Conservation (phyloP, 2,113 vertebrate species). For the Hyaena hyaena region DNA sequence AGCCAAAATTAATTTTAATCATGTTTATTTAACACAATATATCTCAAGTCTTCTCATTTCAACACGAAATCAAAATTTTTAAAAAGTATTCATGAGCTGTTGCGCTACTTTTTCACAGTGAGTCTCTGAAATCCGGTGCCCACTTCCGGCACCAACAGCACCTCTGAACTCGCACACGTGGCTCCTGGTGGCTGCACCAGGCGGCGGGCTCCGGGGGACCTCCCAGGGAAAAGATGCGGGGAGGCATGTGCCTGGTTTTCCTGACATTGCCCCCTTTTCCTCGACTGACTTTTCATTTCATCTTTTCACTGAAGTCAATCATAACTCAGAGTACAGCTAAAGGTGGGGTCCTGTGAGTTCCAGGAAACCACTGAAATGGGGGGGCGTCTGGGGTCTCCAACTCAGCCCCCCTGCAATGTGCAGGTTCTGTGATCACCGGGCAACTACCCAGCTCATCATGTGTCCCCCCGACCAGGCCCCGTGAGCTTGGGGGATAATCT, state of each 20-base stretch:
- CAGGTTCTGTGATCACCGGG: rapidly evolving
- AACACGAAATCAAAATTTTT: not conserved
- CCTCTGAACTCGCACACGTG: rapidly evolving
- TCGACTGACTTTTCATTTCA: not conserved
- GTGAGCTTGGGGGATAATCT: not conserved
- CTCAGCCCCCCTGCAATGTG: not conserved
- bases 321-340: rapidly evolving
- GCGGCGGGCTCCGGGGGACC: rapidly evolving
- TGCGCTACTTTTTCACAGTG: not conserved
- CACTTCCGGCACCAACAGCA: rapidly evolving
- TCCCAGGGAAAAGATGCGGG: not conserved
- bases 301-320: rapidly evolving
- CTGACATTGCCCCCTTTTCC: not conserved
- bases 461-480: not conserved
- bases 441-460: not conserved
- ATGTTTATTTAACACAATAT: not conserved
- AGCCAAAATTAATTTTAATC: not conserved
- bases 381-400: not conserved
- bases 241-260: rapidly evolving
- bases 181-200: rapidly evolving
- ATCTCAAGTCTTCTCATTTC: not conserved
- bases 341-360: not conserved
- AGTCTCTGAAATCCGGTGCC: not conserved
- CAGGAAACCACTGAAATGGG: not conserved
- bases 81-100: rapidly evolving